Conservation (phyloP, 2,888 invertebrate species). For the Aleiodes testaceus region DNA sequence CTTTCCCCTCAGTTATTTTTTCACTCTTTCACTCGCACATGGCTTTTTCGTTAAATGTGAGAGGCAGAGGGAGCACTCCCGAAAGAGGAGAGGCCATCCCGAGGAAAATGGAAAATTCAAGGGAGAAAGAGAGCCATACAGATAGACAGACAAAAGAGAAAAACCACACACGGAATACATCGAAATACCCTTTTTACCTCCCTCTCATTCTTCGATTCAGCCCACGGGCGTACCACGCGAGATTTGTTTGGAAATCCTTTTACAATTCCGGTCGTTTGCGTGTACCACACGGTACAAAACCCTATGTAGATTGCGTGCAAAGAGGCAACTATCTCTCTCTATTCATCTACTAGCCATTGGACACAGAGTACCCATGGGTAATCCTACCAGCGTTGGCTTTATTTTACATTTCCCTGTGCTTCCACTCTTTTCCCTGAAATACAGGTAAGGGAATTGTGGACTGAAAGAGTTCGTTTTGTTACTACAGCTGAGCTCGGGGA, state of each 20-base stretch:
- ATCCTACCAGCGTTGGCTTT: constrained; percentile 31
- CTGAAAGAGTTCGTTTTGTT: constrained; percentile 4
- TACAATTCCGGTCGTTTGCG: constrained; percentile 63
- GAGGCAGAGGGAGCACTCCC: constrained; percentile 44
- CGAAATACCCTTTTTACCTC: constrained; percentile 58
- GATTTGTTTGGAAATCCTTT: constrained; percentile 73
- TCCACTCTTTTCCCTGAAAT: neutral
- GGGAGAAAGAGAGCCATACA: constrained; percentile 24
- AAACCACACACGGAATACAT: constrained; percentile 9
- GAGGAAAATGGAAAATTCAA: constrained; percentile 39
- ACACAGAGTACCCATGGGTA: constrained; percentile 29
- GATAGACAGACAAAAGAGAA: neutral
- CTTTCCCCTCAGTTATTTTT: neutral
- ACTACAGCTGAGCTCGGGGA: neutral
- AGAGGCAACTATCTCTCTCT: constrained; percentile 54
- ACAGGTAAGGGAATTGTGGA: constrained; percentile 9
- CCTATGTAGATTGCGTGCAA: constrained; percentile 65
- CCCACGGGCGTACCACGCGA: constrained; percentile 64
- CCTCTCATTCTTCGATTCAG: constrained; percentile 67
- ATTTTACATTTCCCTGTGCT: constrained; percentile 27
- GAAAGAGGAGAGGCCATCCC: constrained; percentile 39
- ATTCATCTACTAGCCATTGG: constrained; percentile 19
- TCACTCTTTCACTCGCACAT: constrained; percentile 1
- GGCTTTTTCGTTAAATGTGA: constrained; percentile 41
- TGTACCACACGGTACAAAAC: constrained; percentile 41